Percentiles rank a stretch among this genome's conserved stretches.
Evolutionary conservation across 2,113 vertebrate species (phyloP).

Genomic region (Chaenogobius annularis): DNA sequence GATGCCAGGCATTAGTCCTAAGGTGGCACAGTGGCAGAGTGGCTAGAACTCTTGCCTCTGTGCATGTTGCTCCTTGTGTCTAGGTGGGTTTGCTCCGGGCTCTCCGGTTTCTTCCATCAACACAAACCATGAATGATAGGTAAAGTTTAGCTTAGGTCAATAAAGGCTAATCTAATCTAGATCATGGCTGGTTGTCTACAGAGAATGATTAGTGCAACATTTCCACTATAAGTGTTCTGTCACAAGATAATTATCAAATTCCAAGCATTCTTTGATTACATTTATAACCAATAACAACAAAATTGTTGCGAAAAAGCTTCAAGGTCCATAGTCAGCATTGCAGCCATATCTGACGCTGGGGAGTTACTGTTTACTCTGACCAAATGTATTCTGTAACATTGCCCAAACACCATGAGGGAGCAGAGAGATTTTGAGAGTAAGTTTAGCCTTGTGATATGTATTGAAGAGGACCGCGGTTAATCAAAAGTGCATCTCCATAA

Average conservation of each 20-base stretch:
- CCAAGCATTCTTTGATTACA: not conserved
- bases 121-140: too few relatives aligned
- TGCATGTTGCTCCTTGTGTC: too few relatives aligned
- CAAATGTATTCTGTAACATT: not conserved
- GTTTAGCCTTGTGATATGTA: not conserved
- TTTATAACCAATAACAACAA: not conserved
- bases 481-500: slow-evolving; percentile 11
- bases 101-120: too few relatives aligned
- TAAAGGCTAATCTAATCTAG: not conserved
- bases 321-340: not conserved
- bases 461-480: slow-evolving; percentile 2
- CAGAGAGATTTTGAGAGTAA: not conserved
- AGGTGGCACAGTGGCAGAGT: too few relatives aligned
- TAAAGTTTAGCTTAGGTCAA: too few relatives aligned
- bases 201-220: not conserved
- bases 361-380: not conserved
- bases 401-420: not conserved
- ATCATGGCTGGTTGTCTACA: not conserved
- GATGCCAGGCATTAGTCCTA: not conserved
- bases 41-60: too few relatives aligned
- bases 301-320: not conserved
- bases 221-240: not conserved
- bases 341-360: not conserved
- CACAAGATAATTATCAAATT: not conserved
- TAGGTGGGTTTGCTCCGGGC: too few relatives aligned